A percentile compares a stretch with the other conserved stretches of the same genome.
These are phyloP conservation scores for Whitmania pigra DNA, from an alignment of 1,140 invertebrate species.

Conservation along the genomic window DNA sequence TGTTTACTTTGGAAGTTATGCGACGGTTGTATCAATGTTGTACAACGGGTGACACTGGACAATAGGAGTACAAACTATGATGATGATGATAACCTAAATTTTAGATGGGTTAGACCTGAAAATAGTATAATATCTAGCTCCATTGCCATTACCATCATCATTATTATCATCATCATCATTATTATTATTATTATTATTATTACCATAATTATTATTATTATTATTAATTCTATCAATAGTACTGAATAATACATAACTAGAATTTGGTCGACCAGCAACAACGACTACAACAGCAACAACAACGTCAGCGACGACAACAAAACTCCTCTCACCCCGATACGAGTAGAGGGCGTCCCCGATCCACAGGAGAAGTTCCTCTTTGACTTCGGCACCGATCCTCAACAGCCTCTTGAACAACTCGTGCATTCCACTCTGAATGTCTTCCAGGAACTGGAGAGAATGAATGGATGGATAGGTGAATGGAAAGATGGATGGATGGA, in stretches of 20 bases:
- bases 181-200: not conserved
- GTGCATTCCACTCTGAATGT: not conserved
- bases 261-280: no score
- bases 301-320: no score
- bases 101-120: not conserved
- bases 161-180: not conserved
- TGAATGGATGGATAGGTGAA: not conserved
- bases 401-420: not conserved
- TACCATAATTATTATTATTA: not conserved
- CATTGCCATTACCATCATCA: not conserved
- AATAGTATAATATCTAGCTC: not conserved
- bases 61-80: no score
- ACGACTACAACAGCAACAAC: no score
- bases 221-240: not conserved
- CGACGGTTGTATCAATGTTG: not conserved
- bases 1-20: not conserved
- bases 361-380: not conserved
- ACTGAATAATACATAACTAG: not conserved
- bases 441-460: not conserved
- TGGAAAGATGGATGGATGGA: not conserved
- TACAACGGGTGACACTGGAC: no score
- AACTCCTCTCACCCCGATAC: conserved; percentile 22
- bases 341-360: conserved; percentile 20
- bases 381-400: not conserved
- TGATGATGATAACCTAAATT: no score